Evolutionary conservation across 2,113 vertebrate genomes (phyloP), one percentile per base, ranked within the genome.

Genomic region (Bolborhynchus lineola): DNA sequence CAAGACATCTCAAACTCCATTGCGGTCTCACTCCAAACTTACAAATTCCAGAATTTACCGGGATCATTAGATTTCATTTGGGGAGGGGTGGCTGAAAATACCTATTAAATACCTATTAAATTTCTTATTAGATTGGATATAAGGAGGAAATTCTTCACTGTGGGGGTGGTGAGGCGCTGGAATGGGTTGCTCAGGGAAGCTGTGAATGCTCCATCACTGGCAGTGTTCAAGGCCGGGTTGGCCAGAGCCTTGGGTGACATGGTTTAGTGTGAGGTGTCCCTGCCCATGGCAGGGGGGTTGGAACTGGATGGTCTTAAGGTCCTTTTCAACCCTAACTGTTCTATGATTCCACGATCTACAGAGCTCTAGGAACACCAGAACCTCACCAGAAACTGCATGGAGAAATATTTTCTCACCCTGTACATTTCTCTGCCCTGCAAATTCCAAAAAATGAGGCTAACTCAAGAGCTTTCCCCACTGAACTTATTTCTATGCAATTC

Each of bases 401-500:
- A 90, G 65, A 96, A 97, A 62, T 71, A 52, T 57, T 44, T 92
- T 96, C 92, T 93, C 59, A 78, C 29, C 82, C 15, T 13, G 39
- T 50, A 23, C 11, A 19, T 92, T 93, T 77, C 92, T 95, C 53
- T 49, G 68, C 49, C 59, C 75, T 86, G 42, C 68, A 86, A 86
- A 92, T 96, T 95, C 28, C 24, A 96, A 94, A 95, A 74, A 41
- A 2, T 41, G 46, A 85, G 41, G 20, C 19, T 63, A 81, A 81
- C 12, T 37, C 9, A 28, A 23, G 28, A 76, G 31, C 57, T 83
- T 70, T 83, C 31, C n/a, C 62, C 42, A 70, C 19, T 46, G 37
- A 77, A 77, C 15, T 12, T 85, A 42, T 94, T 94, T 91, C 90
- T 79, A 91, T 62, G 35, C 37, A 92, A 86, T 95, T 95, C 50